A percentile compares a stretch with the other conserved stretches of the same genome.
Evolutionary conservation across 2,797 vertebrate genomes (phyloP).

Genomic region (Pelodytes ibericus): DNA sequence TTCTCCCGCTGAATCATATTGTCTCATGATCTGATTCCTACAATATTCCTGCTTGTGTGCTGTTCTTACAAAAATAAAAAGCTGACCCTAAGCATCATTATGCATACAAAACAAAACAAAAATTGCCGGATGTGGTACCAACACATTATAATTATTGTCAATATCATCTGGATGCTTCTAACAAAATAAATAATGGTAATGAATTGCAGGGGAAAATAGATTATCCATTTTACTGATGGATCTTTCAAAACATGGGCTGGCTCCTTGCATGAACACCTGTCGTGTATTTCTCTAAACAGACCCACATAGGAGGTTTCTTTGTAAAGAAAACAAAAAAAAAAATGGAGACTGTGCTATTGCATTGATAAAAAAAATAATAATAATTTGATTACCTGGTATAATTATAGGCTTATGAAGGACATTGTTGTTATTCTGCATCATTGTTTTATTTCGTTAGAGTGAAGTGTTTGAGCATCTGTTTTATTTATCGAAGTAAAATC

Average conservation of each 20-base stretch:
- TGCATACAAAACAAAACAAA: constrained; percentile 45
- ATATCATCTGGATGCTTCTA: constrained; percentile 41
- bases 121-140: constrained; percentile 48
- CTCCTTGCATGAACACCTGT: constrained; percentile 33
- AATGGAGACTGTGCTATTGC: too few species aligned
- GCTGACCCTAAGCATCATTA: constrained; percentile 41
- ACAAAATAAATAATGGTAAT: constrained; percentile 28
- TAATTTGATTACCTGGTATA: not conserved
- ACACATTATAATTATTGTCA: constrained; percentile 53
- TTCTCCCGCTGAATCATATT: not conserved
- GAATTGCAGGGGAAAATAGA: constrained; percentile 40
- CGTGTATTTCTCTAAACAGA: constrained; percentile 36
- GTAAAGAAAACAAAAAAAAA: too few species aligned
- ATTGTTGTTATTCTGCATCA: not conserved
- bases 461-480: not conserved
- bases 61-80: constrained; percentile 18
- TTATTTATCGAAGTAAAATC: not conserved
- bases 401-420: not conserved
- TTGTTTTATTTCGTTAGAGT: not conserved
- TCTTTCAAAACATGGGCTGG: constrained; percentile 13
- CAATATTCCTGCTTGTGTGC: constrained; percentile 18
- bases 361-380: constrained; percentile 9
- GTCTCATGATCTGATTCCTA: constrained; percentile 18
- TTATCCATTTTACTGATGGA: constrained; percentile 30
- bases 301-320: constrained; percentile 4